Conservation (phyloP, 2,888 invertebrate genomes). For the Altica lythri region DNA sequence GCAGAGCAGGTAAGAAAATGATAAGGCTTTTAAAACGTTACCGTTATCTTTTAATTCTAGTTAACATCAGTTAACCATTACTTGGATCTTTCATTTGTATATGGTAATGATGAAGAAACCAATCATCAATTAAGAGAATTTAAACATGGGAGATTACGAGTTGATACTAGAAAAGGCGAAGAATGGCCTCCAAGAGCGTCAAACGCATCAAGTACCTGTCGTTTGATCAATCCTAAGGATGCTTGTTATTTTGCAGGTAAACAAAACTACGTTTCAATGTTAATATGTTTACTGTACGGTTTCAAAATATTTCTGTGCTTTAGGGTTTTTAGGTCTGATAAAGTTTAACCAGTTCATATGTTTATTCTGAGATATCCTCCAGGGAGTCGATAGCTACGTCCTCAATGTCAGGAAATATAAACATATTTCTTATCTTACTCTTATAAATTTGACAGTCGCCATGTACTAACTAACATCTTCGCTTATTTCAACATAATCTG, state of each 20-base stretch:
- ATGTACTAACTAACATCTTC: no score
- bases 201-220: conserved; percentile 71
- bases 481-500: no score
- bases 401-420: no score
- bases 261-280: no score
- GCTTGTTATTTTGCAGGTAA: conserved; percentile 76
- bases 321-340: no score
- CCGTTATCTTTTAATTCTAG: conserved; percentile 52
- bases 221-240: conserved; percentile 63
- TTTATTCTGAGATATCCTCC: no score
- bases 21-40: background rate
- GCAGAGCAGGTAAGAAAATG: conserved; percentile 77
- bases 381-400: no score
- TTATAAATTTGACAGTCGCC: no score
- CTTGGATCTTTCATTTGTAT: conserved; percentile 79
- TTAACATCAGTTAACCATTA: conserved; percentile 70
- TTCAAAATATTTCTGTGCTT: no score
- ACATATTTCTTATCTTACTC: no score
- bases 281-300: no score
- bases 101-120: conserved; percentile 72
- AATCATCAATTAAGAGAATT: conserved; percentile 69
- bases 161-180: conserved; percentile 64
- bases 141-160: conserved; percentile 70
- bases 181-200: conserved; percentile 72
- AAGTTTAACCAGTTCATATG: no score